A percentile compares a stretch with the other conserved stretches of the same genome.
phyloP scores from a whole-genome alignment of 1,140 invertebrate species.

The Parapsyche elsis region DNA sequence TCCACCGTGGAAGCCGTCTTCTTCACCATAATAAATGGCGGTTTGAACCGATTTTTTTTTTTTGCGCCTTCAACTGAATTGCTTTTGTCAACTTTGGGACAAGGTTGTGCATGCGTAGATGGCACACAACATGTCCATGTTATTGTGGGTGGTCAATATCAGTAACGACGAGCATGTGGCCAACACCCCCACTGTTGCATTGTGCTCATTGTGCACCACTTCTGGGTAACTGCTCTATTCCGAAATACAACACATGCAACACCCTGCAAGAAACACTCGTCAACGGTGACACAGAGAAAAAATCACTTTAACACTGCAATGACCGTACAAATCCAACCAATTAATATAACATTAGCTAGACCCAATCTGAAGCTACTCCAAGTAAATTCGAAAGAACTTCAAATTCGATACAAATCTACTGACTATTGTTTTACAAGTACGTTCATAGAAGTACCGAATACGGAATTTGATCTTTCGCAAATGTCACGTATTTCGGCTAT shows the following conservation, averaged over 20 bases:
- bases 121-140: conserved; percentile 14
- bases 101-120: background rate
- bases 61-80: background rate
- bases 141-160: conserved; percentile 10
- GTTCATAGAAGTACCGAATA: background rate
- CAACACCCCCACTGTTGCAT: conserved; percentile 10
- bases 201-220: conserved; percentile 7
- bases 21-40: background rate
- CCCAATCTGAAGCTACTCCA: too few species aligned
- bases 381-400: too few species aligned
- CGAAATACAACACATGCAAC: too few species aligned
- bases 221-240: background rate
- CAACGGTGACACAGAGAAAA: too few species aligned
- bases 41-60: conserved; percentile 10
- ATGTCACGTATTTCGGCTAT: background rate
- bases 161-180: background rate
- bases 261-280: too few species aligned
- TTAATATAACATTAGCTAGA: too few species aligned
- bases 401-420: too few species aligned
- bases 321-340: too few species aligned
- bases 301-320: too few species aligned
- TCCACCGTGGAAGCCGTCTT: background rate
- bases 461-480: background rate
- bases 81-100: background rate
- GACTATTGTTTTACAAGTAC: too few species aligned